Evolutionary conservation across 2,797 vertebrate genomes (phyloP), one percentile per base, ranked within the genome.

Genomic region (Catamblyrhynchus diadema): DNA sequence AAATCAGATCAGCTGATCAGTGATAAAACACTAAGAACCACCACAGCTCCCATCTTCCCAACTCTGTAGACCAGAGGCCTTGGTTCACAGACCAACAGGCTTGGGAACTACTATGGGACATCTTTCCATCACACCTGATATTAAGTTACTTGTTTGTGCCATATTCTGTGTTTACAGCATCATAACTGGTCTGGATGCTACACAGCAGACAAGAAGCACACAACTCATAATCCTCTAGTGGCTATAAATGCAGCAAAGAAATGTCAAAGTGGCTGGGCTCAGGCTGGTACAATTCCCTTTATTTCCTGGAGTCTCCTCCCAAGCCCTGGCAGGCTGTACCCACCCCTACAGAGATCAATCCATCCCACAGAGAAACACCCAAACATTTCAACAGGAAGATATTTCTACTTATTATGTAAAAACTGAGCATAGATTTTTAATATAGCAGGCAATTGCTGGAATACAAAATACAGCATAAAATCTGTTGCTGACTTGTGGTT

Each of bases 71-170:
- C 39, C 53, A 45, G 30, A 70, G 33, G 35, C 20, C 48, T 81
- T 21, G 19, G 10, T 8, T 72, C 47, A 73, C 1, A 2, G 39
- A 37, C 37, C 6, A 44, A 27, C 19, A 72, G 37, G 7, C 27
- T n/a, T 0, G 0, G 13, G 32, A 35, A 41, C 44, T 37, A 48
- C 9, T 4, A 18, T 2, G 8, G 30, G 42, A 39, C 5, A 2
- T 19, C 25, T 70, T n/a, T 39, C 60, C 41, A 35, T 11, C 53
- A 17, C 18, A 42, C 17, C 51, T 39, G 35, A 14, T 27, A 41
- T 30, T 60, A 4, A 71, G 67, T 77, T 48, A 5, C 33, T 62
- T 59, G 7, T 56, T 81, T 82, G 37, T 39, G 48, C 65, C 4
- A 2, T 44, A 23, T 21, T 80, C n/a, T 33, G 5, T 33, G 51